Conservation (phyloP, 2,797 vertebrate genomes). For the Oophaga sylvatica region DNA sequence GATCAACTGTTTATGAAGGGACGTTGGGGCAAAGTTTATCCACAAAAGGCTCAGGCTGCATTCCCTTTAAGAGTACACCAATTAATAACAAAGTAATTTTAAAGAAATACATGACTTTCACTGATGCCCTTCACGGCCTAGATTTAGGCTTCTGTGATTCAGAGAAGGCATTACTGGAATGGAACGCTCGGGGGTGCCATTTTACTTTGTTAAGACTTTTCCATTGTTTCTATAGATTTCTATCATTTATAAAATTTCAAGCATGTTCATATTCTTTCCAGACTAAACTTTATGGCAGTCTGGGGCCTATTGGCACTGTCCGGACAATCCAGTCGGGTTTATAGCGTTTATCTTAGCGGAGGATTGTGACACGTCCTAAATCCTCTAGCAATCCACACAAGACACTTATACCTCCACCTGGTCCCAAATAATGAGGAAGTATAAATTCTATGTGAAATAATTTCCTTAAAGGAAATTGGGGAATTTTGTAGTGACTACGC, state of each 20-base stretch:
- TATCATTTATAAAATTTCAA: not conserved
- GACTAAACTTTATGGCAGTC: not conserved
- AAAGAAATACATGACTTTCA: not conserved
- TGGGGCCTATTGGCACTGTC: not conserved
- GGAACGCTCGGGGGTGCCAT: not conserved
- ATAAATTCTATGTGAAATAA: not conserved
- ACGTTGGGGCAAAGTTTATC: no score
- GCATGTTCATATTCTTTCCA: not conserved
- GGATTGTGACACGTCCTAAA: constrained; percentile 37
- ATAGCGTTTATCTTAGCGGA: constrained; percentile 32
- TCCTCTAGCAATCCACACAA: not conserved
- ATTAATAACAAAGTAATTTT: not conserved
- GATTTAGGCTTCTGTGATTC: not conserved
- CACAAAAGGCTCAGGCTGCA: no score
- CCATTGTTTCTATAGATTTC: not conserved
- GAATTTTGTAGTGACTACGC: not conserved
- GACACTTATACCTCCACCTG: not conserved
- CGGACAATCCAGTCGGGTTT: not conserved
- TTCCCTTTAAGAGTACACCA: not conserved
- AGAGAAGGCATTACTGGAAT: not conserved
- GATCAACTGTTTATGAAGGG: no score
- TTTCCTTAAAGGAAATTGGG: not conserved
- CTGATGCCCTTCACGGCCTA: not conserved
- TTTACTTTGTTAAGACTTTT: not conserved
- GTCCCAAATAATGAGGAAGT: not conserved